A percentile compares a stretch with the other conserved stretches of the same genome.
phyloP scores from a whole-genome alignment of 2,113 vertebrate genomes.

The Apteryx owenii region DNA sequence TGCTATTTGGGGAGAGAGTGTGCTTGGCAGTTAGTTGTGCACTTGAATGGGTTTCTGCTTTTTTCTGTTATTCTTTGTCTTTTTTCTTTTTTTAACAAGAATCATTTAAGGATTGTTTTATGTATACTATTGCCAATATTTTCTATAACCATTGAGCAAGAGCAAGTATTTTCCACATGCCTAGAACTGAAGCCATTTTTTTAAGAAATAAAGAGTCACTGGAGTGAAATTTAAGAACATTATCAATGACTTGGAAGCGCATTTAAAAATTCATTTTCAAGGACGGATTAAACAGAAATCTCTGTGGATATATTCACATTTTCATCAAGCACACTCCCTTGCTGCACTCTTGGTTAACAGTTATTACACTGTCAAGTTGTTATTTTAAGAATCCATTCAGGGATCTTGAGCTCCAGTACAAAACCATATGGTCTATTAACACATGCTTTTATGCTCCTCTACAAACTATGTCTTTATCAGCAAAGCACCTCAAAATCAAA shows the following conservation, averaged over 20 bases:
- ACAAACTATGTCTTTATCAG: background rate
- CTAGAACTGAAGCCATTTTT: background rate
- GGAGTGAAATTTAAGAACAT: conserved; percentile 24
- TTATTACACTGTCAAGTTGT: conserved; percentile 20
- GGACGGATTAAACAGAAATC: conserved; percentile 35
- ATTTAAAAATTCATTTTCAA: conserved; percentile 44
- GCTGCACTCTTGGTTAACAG: conserved; percentile 7
- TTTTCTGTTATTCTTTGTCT: background rate
- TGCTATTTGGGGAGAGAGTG: accelerated
- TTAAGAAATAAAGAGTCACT: background rate
- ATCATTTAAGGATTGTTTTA: background rate
- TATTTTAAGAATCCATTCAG: conserved; percentile 49
- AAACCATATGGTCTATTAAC: conserved; percentile 1
- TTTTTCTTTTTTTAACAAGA: background rate
- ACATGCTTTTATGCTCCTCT: background rate
- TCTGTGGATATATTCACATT: conserved; percentile 30
- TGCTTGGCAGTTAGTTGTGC: background rate
- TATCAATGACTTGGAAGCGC: conserved; percentile 31
- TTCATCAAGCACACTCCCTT: conserved; percentile 25
- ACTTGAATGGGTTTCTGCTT: background rate
- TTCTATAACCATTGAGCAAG: background rate
- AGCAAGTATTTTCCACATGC: conserved; percentile 23
- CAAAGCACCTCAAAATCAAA: background rate
- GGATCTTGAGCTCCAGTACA: conserved; percentile 4
- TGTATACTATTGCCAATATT: background rate